These are phyloP conservation scores for Coreoperca whiteheadi DNA, from an alignment of 2,113 vertebrate genomes.

Conservation along the genomic window DNA sequence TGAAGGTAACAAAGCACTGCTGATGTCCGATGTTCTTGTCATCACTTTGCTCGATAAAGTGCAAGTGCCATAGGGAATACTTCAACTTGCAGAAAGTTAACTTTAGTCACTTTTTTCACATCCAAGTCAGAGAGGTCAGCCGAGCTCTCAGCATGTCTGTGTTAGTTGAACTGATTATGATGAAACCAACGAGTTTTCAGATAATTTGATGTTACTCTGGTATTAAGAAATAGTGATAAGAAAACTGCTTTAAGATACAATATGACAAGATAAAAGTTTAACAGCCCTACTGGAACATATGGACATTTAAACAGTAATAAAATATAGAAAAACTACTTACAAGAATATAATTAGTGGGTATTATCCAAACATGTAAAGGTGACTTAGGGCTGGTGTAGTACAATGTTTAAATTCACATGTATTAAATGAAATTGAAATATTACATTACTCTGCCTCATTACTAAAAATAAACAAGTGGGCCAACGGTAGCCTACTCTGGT, in stretches of 20 bases:
- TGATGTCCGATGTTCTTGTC: slow-evolving; percentile 17
- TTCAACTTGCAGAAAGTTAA: slow-evolving; percentile 5
- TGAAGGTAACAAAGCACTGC: neutral
- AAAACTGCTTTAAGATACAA: neutral
- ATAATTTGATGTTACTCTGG: slow-evolving; percentile 6
- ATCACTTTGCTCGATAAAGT: slow-evolving; percentile 17
- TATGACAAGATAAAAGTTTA: slow-evolving; percentile 13
- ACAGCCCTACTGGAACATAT: neutral
- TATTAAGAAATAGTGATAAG: neutral
- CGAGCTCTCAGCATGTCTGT: neutral
- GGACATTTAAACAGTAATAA: neutral
- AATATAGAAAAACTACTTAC: neutral
- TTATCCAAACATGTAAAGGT: neutral
- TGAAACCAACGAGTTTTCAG: neutral
- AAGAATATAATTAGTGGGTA: neutral
- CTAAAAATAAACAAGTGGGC: slow-evolving; percentile 6
- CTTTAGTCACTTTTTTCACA: slow-evolving; percentile 9
- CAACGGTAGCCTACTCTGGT: slow-evolving; percentile 5
- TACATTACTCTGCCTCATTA: neutral
- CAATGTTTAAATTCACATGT: neutral
- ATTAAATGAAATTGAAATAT: neutral
- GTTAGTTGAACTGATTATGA: neutral
- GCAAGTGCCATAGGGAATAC: neutral
- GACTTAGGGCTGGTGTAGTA: neutral
- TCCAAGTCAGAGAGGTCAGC: slow-evolving; percentile 4